These are phyloP conservation scores for Erpobdella octoculata DNA, from an alignment of 2,888 invertebrate genomes.

Conservation along the genomic window DNA sequence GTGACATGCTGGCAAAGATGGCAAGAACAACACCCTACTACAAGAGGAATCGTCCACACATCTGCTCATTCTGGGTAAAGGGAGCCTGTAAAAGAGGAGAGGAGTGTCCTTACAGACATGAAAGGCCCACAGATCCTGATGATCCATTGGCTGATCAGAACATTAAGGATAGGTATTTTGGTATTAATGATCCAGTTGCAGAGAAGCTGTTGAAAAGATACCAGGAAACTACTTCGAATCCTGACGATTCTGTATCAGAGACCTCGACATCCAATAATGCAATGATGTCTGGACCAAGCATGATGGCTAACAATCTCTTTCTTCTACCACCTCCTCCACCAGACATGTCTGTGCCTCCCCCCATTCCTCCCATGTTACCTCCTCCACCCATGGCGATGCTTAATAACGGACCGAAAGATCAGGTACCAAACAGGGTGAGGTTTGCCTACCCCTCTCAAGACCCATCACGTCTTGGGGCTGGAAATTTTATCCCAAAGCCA, in stretches of 20 bases:
- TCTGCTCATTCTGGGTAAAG: conserved; percentile 97
- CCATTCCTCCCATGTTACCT: conserved; percentile 54
- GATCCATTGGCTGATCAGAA: conserved; percentile 92
- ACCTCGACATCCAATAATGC: no score
- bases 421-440: conserved; percentile 15
- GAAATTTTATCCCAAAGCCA: no score
- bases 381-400: conserved; percentile 52
- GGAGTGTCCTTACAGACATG: conserved; percentile 90
- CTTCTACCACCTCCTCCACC: conserved; percentile 28
- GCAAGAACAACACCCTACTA: conserved; percentile 89
- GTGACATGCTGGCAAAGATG: conserved; percentile 74
- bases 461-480: conserved; percentile 73
- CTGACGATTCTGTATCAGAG: no score
- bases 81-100: conserved; percentile 91
- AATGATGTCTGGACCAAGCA: not conserved
- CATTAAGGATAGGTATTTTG: conserved; percentile 76
- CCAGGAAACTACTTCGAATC: conserved; percentile 84
- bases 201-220: conserved; percentile 82
- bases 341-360: conserved; percentile 49
- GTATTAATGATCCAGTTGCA: conserved; percentile 89
- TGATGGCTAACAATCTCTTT: not conserved
- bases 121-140: conserved; percentile 92
- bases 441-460: conserved; percentile 93
- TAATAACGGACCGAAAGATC: not conserved
- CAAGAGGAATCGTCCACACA: conserved; percentile 85